Evolutionary conservation across 2,888 invertebrate species (phyloP), one percentile per base, ranked within the genome.

Genomic region (Cataglyphis albicans): DNA sequence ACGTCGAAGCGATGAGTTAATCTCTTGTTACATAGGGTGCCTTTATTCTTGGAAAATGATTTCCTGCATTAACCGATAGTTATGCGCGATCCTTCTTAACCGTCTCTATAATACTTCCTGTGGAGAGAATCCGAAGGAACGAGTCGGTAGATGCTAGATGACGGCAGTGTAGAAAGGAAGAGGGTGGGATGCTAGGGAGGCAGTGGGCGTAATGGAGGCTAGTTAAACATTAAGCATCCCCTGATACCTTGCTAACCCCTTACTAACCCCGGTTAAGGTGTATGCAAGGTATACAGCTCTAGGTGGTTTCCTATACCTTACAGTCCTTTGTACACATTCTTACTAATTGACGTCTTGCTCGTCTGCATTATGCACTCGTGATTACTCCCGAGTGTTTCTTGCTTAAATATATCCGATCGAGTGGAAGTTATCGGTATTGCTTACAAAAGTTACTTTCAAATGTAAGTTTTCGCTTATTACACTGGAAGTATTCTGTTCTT

Each of bases 211-310:
- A 94, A 94, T 94, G 94, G 94, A 93, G 92, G 91, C 93, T 94
- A 90, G 92, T 94, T 94, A 94, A 94, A 94, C 94, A 94, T 94
- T 94, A 93, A 94, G 89, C 93, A 93, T 94, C 94, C 93, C 94
- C 90, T 93, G 94, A 93, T 94, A 93, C 93, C 93, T 92, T 87
- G 90, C 92, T 92, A 92, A 93, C 93, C 93, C 93, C 91, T 92
- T 92, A 90, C 91, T 91, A 92, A 91, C 90, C 91, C 91, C 90
- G 87, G 91, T 91, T 91, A 92, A 93, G 92, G 93, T 91, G 91
- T 92, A 93, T 90, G 90, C 90, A 89, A 88, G 91, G 89, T 90
- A 91, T 90, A 91, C 91, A 90, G 89, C 90, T 89, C 88, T 89
- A 87, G 90, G 89, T 89, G 91, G 89, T 93, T 91, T 87, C 89